phyloP scores from a whole-genome alignment of 2,797 vertebrate species.

The Aeoliscus strigatus region DNA sequence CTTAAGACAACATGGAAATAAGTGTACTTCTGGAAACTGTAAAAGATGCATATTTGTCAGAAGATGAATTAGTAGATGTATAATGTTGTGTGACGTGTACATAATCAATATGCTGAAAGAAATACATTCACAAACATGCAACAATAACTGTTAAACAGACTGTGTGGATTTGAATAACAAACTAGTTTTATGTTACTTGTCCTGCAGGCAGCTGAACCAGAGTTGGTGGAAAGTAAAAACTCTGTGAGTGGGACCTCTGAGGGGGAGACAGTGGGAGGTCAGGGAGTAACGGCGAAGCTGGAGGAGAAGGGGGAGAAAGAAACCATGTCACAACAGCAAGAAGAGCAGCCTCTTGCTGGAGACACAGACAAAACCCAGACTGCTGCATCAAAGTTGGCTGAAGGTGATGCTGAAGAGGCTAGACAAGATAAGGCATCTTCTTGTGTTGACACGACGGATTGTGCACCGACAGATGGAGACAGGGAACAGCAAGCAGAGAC shows the following conservation, averaged over 20 bases:
- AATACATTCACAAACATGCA: too few species aligned
- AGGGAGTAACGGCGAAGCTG: slow-evolving; percentile 5
- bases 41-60: too few species aligned
- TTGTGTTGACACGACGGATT: slow-evolving; percentile 16
- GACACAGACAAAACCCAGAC: slow-evolving; percentile 33
- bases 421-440: slow-evolving; percentile 10
- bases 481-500: slow-evolving; percentile 20
- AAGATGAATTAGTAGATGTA: too few species aligned
- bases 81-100: too few species aligned
- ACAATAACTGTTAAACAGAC: too few species aligned
- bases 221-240: slow-evolving; percentile 17
- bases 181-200: slow-evolving; percentile 11
- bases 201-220: slow-evolving; percentile 34
- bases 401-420: slow-evolving; percentile 21
- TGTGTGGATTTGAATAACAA: not conserved
- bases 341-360: slow-evolving; percentile 13
- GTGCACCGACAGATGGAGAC: slow-evolving; percentile 3
- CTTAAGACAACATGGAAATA: too few species aligned
- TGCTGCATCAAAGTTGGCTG: slow-evolving; percentile 8
- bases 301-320: slow-evolving; percentile 21
- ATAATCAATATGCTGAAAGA: too few species aligned
- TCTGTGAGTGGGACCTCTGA: slow-evolving; percentile 7
- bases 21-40: too few species aligned
- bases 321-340: slow-evolving; percentile 11
- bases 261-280: slow-evolving; percentile 28